phyloP scores from a whole-genome alignment of 1,140 invertebrate species.

The Cotesia typhae region DNA sequence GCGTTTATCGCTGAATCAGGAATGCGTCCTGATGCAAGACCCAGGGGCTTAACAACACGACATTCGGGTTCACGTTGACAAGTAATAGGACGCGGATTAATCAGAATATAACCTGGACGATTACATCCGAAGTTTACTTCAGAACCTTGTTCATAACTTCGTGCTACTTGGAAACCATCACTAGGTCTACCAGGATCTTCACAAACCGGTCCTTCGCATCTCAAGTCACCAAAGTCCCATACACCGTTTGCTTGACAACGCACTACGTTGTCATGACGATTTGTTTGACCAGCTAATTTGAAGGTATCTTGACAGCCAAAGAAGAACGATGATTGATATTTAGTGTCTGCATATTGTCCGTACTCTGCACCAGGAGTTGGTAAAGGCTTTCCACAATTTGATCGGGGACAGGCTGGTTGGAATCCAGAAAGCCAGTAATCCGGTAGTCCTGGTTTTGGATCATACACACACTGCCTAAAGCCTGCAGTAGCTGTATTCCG shows the following conservation, averaged over 20 bases:
- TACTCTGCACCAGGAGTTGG: constrained; percentile 93
- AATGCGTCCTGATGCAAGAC: constrained; percentile 89
- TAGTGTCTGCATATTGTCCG: constrained; percentile 86
- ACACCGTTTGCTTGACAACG: constrained; percentile 90
- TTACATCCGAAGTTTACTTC: constrained; percentile 91
- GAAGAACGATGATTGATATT: constrained; percentile 91
- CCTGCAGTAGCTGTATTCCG: constrained; percentile 81
- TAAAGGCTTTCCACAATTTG: constrained; percentile 87
- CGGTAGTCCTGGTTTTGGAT: constrained; percentile 87
- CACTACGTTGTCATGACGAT: constrained; percentile 90
- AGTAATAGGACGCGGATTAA: constrained; percentile 88
- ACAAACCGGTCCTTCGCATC: constrained; percentile 95
- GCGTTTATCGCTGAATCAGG: constrained; percentile 96
- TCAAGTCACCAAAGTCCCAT: constrained; percentile 96
- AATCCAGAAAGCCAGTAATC: constrained; percentile 93
- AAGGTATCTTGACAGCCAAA: constrained; percentile 97
- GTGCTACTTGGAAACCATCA: constrained; percentile 87
- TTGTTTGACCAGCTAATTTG: constrained; percentile 91
- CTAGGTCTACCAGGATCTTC: constrained; percentile 93
- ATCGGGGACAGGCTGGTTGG: constrained; percentile 84
- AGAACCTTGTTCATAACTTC: constrained; percentile 92
- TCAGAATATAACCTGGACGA: constrained; percentile 91
- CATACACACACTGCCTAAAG: constrained; percentile 94
- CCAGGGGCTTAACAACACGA: constrained; percentile 89
- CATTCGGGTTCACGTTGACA: constrained; percentile 94